phyloP scores from a whole-genome alignment of 2,888 invertebrate genomes.

The Epinotia ramella region DNA sequence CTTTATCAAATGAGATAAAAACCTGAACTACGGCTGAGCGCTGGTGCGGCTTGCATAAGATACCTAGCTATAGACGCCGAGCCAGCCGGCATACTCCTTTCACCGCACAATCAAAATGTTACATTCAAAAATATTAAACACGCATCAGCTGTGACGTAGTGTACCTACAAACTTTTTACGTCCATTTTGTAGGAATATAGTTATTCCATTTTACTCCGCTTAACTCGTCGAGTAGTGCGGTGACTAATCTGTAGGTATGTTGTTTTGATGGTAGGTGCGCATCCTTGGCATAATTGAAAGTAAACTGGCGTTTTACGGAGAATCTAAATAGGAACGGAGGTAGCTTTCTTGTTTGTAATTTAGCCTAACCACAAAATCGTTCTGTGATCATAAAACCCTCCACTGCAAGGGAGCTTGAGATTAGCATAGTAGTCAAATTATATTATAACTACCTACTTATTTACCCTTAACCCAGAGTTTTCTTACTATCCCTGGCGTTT shows the following conservation, averaged over 20 bases:
- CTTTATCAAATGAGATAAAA: constrained; percentile 46
- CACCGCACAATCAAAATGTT: constrained; percentile 32
- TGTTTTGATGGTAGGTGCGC: constrained; percentile 19
- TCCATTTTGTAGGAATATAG: neutral
- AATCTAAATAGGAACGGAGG: constrained; percentile 43
- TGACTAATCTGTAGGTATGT: constrained; percentile 36
- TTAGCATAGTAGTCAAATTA: neutral
- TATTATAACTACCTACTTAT: too few species aligned
- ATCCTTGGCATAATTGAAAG: constrained; percentile 53
- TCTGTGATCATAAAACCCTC: constrained; percentile 52
- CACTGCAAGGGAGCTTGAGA: constrained; percentile 37
- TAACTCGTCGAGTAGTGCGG: constrained; percentile 20
- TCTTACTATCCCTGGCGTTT: too few species aligned
- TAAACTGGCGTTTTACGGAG: constrained; percentile 41
- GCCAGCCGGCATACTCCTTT: constrained; percentile 39
- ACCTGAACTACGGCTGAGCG: constrained; percentile 43
- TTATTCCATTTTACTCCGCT: constrained; percentile 1
- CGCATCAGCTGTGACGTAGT: constrained; percentile 10
- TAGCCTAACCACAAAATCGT: constrained; percentile 66
- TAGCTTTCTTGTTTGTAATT: constrained; percentile 56
- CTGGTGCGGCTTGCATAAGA: constrained; percentile 41
- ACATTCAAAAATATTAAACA: constrained; percentile 37
- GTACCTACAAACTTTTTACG: constrained; percentile 4
- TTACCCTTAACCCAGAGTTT: too few species aligned
- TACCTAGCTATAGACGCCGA: constrained; percentile 17